A percentile compares a stretch with the other conserved stretches of the same genome.
Evolutionary conservation across 2,797 vertebrate species (phyloP).

Genomic region (Lemur catta): DNA sequence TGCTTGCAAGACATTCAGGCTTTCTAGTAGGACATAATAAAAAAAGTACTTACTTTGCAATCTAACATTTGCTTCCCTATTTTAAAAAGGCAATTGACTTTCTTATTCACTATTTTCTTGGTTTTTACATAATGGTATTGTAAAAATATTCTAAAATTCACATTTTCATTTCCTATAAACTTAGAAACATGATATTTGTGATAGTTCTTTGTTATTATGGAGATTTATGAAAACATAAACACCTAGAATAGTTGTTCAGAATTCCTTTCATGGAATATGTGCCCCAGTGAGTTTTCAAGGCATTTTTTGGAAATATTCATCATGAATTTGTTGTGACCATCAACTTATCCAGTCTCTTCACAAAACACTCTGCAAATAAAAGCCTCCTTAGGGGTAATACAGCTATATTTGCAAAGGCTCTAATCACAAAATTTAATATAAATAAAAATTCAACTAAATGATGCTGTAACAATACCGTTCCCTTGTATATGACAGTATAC

Average conservation of each 20-base stretch:
- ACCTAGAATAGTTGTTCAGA: neutral
- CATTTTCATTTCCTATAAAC: neutral
- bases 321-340: neutral
- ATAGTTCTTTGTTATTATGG: neutral
- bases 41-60: neutral
- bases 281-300: neutral
- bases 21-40: neutral
- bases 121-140: neutral
- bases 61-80: neutral
- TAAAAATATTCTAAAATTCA: neutral
- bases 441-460: slow-evolving; percentile 47
- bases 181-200: neutral
- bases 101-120: neutral
- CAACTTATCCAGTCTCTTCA: neutral
- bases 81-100: neutral
- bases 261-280: neutral
- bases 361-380: slow-evolving; percentile 10
- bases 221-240: neutral
- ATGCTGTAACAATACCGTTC: neutral
- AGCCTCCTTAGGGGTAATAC: slow-evolving; percentile 21
- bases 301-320: neutral
- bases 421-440: neutral
- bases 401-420: slow-evolving; percentile 31
- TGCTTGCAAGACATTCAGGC: neutral
- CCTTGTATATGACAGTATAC: neutral